These are phyloP conservation scores for Cricetomys ansorgei DNA, from an alignment of 2,113 vertebrate species.

Conservation along the genomic window DNA sequence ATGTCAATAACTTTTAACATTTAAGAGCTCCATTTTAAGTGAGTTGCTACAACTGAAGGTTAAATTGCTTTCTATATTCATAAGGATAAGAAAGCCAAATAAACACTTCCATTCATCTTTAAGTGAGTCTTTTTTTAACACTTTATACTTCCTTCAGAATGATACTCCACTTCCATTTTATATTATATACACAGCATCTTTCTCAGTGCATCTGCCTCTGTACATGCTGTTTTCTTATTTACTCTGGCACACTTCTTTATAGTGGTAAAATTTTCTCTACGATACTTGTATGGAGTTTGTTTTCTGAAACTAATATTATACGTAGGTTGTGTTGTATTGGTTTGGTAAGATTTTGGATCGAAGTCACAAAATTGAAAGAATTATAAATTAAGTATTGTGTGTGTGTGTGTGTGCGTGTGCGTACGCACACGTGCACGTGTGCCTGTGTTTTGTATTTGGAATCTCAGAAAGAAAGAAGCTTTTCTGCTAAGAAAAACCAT, in stretches of 20 bases:
- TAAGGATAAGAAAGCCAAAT: background rate
- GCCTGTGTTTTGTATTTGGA: background rate
- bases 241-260: background rate
- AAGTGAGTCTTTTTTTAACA: slow-evolving; percentile 19
- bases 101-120: background rate
- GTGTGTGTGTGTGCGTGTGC: background rate
- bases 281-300: background rate
- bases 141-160: background rate
- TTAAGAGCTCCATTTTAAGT: background rate
- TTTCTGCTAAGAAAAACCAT: slow-evolving; percentile 46
- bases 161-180: slow-evolving; percentile 16
- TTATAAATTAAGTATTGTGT: background rate
- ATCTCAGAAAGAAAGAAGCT: background rate
- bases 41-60: background rate
- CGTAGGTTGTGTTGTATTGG: background rate
- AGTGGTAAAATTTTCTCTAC: background rate
- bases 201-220: background rate
- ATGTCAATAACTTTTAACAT: background rate
- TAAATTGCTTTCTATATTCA: background rate
- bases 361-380: slow-evolving; percentile 17
- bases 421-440: background rate
- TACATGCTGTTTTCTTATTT: background rate
- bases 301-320: slow-evolving; percentile 28
- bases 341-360: slow-evolving; percentile 15
- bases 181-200: background rate